phyloP scores from a whole-genome alignment of 2,797 vertebrate genomes.

The Leptodactylus fallax region DNA sequence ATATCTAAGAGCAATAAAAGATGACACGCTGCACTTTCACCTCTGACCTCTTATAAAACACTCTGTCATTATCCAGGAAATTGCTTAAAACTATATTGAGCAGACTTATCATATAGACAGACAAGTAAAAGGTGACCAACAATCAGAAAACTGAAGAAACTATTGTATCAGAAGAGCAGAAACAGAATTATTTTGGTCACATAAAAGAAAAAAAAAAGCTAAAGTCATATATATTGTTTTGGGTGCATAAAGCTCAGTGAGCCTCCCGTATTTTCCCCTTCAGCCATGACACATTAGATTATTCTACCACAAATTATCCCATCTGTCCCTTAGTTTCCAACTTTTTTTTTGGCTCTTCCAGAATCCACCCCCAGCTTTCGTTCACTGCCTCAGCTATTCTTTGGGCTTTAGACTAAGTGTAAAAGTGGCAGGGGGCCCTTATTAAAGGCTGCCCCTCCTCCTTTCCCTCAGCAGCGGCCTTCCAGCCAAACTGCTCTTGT shows the following conservation, averaged over 20 bases:
- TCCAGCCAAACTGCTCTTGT: conserved; percentile 95
- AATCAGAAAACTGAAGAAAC: conserved; percentile 2
- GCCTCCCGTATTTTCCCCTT: conserved; percentile 74
- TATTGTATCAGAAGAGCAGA: conserved; percentile 39
- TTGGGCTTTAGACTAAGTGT: conserved; percentile 79
- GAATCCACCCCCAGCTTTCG: conserved; percentile 66
- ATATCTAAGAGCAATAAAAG: background rate
- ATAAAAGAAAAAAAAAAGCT: background rate
- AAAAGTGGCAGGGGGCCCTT: conserved; percentile 87
- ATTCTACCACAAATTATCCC: conserved; percentile 88
- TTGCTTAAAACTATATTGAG: conserved; percentile 54
- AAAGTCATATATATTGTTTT: conserved; percentile 79
- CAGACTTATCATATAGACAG: conserved; percentile 34
- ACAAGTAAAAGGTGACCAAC: conserved; percentile 62
- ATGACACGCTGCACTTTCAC: conserved; percentile 17
- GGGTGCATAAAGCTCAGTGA: conserved; percentile 72
- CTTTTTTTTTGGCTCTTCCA: conserved; percentile 73
- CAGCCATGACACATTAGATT: conserved; percentile 83
- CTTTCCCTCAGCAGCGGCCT: conserved; percentile 80
- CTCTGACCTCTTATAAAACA: conserved; percentile 38
- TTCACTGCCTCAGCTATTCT: conserved; percentile 78
- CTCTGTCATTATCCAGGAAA: conserved; percentile 65
- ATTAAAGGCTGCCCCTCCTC: conserved; percentile 81
- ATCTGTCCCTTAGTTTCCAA: conserved; percentile 91
- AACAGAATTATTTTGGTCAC: background rate